A percentile compares a stretch with the other conserved stretches of the same genome.
Conservation (phyloP, 2,113 vertebrate genomes). For the Hylia prasina region DNA sequence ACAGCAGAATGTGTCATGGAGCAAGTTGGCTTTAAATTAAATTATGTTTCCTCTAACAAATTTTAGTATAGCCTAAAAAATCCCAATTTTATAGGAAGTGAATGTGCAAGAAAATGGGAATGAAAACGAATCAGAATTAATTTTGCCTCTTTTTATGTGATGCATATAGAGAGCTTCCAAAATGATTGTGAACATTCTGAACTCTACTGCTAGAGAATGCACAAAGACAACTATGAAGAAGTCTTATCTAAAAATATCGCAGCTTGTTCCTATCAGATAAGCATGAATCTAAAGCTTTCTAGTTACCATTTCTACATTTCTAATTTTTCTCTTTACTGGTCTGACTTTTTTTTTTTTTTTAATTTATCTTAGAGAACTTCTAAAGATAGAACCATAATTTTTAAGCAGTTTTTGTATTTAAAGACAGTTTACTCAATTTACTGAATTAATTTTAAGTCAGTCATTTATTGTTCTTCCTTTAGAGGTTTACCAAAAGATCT, state of each 20-base stretch:
- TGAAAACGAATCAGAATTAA: background rate
- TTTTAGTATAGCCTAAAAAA: background rate
- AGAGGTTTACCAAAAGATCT: background rate
- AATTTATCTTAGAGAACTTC: background rate
- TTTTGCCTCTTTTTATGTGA: background rate
- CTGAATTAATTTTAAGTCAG: background rate
- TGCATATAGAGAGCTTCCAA: background rate
- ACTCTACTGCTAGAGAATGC: background rate
- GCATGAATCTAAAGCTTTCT: background rate
- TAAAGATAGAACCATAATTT: background rate
- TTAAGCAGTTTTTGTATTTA: background rate
- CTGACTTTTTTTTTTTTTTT: background rate
- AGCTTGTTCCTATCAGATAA: background rate
- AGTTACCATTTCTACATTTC: background rate
- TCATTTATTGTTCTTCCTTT: background rate
- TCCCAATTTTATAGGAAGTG: background rate
- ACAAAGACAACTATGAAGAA: background rate
- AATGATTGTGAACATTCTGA: background rate
- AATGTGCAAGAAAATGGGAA: background rate
- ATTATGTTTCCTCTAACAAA: background rate
- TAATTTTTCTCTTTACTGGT: background rate
- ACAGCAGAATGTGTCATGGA: background rate
- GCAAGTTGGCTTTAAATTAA: background rate
- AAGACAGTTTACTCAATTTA: background rate
- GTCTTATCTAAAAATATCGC: background rate